Base-by-base conservation (phyloP, 2,888 invertebrate species). In the Pristionchus fissidentatus region DNA sequence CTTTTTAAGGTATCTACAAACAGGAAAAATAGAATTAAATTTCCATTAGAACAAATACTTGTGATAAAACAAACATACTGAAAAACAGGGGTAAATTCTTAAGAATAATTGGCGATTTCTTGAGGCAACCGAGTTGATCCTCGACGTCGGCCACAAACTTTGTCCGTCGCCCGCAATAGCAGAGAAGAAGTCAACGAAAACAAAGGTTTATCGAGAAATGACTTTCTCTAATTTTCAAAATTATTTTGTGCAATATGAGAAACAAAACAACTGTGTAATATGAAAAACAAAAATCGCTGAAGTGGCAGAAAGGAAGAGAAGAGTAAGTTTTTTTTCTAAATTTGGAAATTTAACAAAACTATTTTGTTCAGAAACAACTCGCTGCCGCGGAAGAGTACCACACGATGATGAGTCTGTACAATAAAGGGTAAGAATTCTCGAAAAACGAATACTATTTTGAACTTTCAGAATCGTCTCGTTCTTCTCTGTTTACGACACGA, bases 381-480 rank as follows among this genome's bases (percentile, higher is more conserved):
- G 88, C 89, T 0, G 88, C 89, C 8, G 85, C 87, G 3, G 89
- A 89, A 83, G 89, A 89, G 38, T 89, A 89, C 84, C 88, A 88
- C 46, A 89, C 89, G 26, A 86, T 89, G 85, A 83, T 88, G 70
- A 87, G 87, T 77, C 85, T 89, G n/a, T 89, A 88, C 84, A 89
- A 89, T 73, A 89, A 88, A 77, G 87, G 88, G 86, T 87, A 70
- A 60, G 80, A 1, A 1, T 35, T 4, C 7, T 4, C 52, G 15
- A 52, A 52, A 22, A 15, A 52, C n/a, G 52, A 52, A 52, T 22
- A n/a, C 15, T 8, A 13, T 29, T 15, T 60, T 26, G 15, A 62
- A 29, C 22, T 83, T 87, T 60, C 75, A 87, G 87, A 60, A 75
- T 86, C 52, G 26, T 87, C 19, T 85, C 86, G 32, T 85, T 87